Evolutionary conservation across 92 coral and sea anemone genomes (phyloP), one percentile per base, ranked within the genome.

Genomic region (Pocillopora grandis): DNA sequence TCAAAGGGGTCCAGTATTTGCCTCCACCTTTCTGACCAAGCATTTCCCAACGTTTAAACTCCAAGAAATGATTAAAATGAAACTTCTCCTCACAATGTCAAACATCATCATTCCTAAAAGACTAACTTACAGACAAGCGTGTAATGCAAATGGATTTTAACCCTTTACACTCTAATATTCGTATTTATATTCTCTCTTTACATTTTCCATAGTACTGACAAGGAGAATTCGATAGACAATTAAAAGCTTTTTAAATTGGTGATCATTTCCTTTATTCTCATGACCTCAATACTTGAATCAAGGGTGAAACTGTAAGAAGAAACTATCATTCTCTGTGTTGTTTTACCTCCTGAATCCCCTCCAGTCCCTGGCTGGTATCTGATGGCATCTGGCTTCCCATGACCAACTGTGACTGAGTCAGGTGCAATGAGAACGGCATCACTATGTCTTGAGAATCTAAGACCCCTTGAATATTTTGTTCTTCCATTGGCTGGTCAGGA

Each of bases 341-440:
- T 9, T 16, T 17, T 81, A 71, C 77, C 70, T 71, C 48, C 14
- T 19, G 70, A 60, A 70, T 81, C 13, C 23, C 73, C 66, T 76
- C 79, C 52, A 70, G 23, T 49, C 72, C 59, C 14, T 77, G 49
- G 19, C 31, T 72, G 52, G 57, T 5, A 65, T 66, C 74, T 20
- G 63, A 8, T 12, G 76, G 48, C 66, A 76, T 74, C 68, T 86
- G 92, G 49, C 89, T 84, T 21, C 86, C 90, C 75, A 78, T 63
- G 21, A 89, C 91, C 9, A 83, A 36, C 57, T 93, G 95, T 7
- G 95, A 91, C 84, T 89, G 97, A 5, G 94, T 85, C n/a, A 91
- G 84, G 78, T 91, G 97, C 20, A 93, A 84, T 17, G 88, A 87
- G 78, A 93, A 92, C 2, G 90, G 76, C 37, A 87, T 83, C 67